Base-by-base conservation (phyloP, 2,797 vertebrate genomes). In the Xerus rutilus region DNA sequence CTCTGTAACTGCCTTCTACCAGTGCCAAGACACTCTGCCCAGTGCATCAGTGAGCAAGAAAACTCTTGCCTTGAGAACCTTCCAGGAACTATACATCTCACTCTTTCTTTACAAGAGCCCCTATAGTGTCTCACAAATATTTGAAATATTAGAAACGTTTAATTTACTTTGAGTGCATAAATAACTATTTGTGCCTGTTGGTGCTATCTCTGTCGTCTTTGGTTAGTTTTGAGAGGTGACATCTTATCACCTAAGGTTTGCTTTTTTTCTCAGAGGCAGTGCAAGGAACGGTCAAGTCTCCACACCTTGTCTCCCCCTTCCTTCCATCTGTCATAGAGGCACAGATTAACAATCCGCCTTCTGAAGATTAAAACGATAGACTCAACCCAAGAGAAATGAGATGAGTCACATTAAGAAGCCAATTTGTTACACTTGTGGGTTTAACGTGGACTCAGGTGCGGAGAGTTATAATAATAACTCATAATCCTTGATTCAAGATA, bases 61-160 rank as follows among this genome's bases (percentile, higher is more conserved):
- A 1, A 7, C 3, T 3, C 30, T 57, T 45, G 59, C 20, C 39
- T 52, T 20, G 11, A 76, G 43, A 39, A 17, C 5, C 28, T 10
- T 20, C 64, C 4, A 1, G 2, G 14, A 70, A 52, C 12, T 12
- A 13, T 6, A 3, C 23, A 0, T 4, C 30, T 32, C 0, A 0
- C 11, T 25, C 7, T 18, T 23, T 45, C 65, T 6, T 43, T 73
- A 2, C 4, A 64, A 86, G 62, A 76, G 15, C 11, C 45, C 62
- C 30, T 11, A 1, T 21, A 3, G 0, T 7, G 47, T 23, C 52
- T 57, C 14, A 4, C 10, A 52, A 23, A 30, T 62, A 21, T 57
- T 6, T 13, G 79, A 84, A 85, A 91, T 21, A 11, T 35, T 10
- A 5, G 17, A 30, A 25, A 43, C 28, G 49, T n/a, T 45, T 43